Evolutionary conservation across 2,888 invertebrate species (phyloP).

Genomic region (Hirtodrosophila cameraria): DNA sequence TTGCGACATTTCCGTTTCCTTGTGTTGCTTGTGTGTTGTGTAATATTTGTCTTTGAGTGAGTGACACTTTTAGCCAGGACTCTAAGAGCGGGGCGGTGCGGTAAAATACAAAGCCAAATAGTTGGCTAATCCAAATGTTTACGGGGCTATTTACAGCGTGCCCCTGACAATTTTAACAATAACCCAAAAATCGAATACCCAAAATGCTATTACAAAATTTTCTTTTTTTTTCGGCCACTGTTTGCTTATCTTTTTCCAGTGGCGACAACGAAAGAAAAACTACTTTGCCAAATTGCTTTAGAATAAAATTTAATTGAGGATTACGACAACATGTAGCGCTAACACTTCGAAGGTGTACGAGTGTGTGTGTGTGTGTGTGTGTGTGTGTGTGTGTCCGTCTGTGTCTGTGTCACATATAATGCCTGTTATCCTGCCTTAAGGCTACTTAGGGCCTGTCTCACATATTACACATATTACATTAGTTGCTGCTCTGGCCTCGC

Average conservation of each 20-base stretch:
- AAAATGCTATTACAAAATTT: slow-evolving; percentile 54
- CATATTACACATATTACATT: slow-evolving; percentile 78
- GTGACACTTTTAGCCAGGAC: slow-evolving; percentile 69
- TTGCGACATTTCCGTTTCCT: slow-evolving; percentile 81
- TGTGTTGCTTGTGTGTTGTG: slow-evolving; percentile 46
- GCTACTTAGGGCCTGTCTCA: slow-evolving; percentile 80
- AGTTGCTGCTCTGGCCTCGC: slow-evolving; percentile 48
- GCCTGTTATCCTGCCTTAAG: slow-evolving; percentile 78
- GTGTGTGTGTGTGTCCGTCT: slow-evolving; percentile 11
- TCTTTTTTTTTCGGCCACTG: slow-evolving; percentile 35
- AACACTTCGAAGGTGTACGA: slow-evolving; percentile 30
- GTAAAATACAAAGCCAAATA: slow-evolving; percentile 69
- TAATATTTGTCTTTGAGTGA: slow-evolving; percentile 72
- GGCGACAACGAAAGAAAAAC: slow-evolving; percentile 59
- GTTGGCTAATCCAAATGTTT: slow-evolving; percentile 79
- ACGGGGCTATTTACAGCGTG: slow-evolving; percentile 76
- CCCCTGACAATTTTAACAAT: slow-evolving; percentile 74
- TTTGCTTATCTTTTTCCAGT: slow-evolving; percentile 68
- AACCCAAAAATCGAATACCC: slow-evolving; percentile 53
- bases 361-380: slow-evolving; percentile 8
- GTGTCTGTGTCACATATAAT: slow-evolving; percentile 65
- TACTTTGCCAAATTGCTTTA: slow-evolving; percentile 80
- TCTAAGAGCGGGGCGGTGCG: slow-evolving; percentile 29
- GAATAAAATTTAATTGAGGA: slow-evolving; percentile 82
- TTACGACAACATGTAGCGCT: slow-evolving; percentile 62